These are phyloP conservation scores for Scomberomorus guttatus DNA, from an alignment of 2,797 vertebrate species.

Conservation along the genomic window DNA sequence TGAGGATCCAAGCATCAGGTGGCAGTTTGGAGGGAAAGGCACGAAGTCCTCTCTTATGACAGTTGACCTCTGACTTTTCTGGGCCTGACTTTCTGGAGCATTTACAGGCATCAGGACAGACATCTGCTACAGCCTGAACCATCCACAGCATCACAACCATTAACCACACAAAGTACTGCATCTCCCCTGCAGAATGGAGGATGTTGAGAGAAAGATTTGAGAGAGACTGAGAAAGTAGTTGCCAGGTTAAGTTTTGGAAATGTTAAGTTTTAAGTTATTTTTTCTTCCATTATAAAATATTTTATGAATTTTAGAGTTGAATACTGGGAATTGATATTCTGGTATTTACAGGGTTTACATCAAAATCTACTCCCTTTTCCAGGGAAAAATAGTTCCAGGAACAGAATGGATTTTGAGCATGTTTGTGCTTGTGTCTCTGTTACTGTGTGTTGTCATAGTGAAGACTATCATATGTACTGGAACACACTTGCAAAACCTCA, in stretches of 20 bases:
- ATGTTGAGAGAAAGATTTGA: not conserved
- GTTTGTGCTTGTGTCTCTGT: not conserved
- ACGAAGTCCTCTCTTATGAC: slow-evolving; percentile 79
- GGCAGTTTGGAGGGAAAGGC: slow-evolving; percentile 80
- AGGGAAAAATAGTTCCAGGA: not conserved
- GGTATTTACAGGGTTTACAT: not conserved
- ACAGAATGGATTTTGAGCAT: not conserved
- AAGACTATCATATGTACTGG: not conserved
- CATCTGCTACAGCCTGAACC: slow-evolving; percentile 41
- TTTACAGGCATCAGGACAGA: slow-evolving; percentile 80
- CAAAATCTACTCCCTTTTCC: not conserved
- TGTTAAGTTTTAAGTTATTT: not conserved
- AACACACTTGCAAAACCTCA: not conserved
- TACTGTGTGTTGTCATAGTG: not conserved
- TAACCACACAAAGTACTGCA: slow-evolving; percentile 52
- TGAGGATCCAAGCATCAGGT: slow-evolving; percentile 83
- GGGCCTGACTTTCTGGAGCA: slow-evolving; percentile 74
- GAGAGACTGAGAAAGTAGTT: not conserved
- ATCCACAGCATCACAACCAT: slow-evolving; percentile 51
- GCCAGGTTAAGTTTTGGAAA: not conserved
- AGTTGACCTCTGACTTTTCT: slow-evolving; percentile 84
- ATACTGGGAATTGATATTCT: not conserved
- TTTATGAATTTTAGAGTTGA: not conserved
- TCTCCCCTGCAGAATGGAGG: slow-evolving; percentile 41
- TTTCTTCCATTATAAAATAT: not conserved